These are phyloP conservation scores for Drosophila nr. medialis DNA, from an alignment of 2,888 invertebrate genomes.

Conservation along the genomic window DNA sequence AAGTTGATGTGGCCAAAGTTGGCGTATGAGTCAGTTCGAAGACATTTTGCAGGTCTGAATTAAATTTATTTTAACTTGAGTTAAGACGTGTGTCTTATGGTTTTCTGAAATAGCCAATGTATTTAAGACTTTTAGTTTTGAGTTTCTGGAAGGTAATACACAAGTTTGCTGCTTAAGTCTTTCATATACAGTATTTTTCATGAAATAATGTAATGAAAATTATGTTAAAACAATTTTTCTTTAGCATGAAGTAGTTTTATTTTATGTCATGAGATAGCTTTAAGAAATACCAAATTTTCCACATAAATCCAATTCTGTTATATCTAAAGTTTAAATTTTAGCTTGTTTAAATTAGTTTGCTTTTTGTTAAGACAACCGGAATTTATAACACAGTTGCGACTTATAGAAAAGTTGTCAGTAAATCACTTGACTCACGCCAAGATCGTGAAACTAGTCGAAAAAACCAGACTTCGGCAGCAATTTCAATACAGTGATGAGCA, in stretches of 20 bases:
- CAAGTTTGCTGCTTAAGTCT: constrained; percentile 18
- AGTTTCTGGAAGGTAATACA: background rate
- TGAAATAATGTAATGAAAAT: background rate
- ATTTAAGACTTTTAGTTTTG: background rate
- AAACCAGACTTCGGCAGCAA: background rate
- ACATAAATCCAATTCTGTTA: background rate
- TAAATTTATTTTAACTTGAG: background rate
- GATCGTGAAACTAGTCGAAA: constrained; percentile 14
- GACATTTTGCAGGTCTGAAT: background rate
- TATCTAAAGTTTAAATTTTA: background rate
- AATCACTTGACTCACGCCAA: constrained; percentile 5
- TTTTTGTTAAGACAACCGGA: constrained; percentile 11
- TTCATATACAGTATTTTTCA: background rate
- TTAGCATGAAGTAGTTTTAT: background rate
- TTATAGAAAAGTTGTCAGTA: background rate
- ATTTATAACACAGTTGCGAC: background rate
- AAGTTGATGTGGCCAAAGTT: constrained; percentile 49
- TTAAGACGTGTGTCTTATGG: constrained; percentile 11
- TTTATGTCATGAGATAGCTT: background rate
- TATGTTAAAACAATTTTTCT: background rate
- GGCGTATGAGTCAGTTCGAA: constrained; percentile 50
- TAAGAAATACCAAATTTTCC: background rate
- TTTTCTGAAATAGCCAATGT: background rate
- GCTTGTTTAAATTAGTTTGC: constrained; percentile 3
- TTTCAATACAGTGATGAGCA: constrained; percentile 12